These are phyloP conservation scores for Philereme vetulata DNA, from an alignment of 2,888 invertebrate species.

Conservation along the genomic window DNA sequence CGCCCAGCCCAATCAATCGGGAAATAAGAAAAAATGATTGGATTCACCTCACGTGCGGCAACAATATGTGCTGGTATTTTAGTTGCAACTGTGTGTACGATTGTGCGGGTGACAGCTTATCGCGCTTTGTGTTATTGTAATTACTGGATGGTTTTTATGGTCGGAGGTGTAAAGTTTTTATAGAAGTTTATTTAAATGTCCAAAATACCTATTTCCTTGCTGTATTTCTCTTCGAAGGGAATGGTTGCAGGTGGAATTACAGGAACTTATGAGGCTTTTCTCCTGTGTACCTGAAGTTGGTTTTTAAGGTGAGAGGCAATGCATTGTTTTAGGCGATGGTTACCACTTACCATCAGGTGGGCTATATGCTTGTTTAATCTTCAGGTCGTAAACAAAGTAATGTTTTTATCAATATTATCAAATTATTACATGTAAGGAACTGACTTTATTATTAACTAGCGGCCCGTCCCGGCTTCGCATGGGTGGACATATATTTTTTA, in stretches of 20 bases:
- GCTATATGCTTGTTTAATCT: too few relatives aligned
- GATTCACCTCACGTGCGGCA: slow-evolving; percentile 74
- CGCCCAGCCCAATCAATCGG: slow-evolving; percentile 74
- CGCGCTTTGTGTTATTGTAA: slow-evolving; percentile 45
- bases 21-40: slow-evolving; percentile 75
- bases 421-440: too few relatives aligned
- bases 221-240: neutral
- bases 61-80: slow-evolving; percentile 63
- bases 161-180: slow-evolving; percentile 1
- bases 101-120: slow-evolving; percentile 47
- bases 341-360: too few relatives aligned
- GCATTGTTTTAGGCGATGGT: too few relatives aligned
- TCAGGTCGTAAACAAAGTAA: too few relatives aligned
- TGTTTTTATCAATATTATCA: too few relatives aligned
- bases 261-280: neutral
- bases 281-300: too few relatives aligned
- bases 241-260: neutral
- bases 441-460: too few relatives aligned
- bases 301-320: too few relatives aligned
- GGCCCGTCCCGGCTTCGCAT: too few relatives aligned
- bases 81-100: slow-evolving; percentile 55
- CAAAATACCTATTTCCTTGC: neutral
- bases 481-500: too few relatives aligned
- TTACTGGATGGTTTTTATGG: slow-evolving; percentile 33
- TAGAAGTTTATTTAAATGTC: slow-evolving; percentile 4